Evolutionary conservation across 2,113 vertebrate species (phyloP).

Genomic region (Ceyx melanurus): DNA sequence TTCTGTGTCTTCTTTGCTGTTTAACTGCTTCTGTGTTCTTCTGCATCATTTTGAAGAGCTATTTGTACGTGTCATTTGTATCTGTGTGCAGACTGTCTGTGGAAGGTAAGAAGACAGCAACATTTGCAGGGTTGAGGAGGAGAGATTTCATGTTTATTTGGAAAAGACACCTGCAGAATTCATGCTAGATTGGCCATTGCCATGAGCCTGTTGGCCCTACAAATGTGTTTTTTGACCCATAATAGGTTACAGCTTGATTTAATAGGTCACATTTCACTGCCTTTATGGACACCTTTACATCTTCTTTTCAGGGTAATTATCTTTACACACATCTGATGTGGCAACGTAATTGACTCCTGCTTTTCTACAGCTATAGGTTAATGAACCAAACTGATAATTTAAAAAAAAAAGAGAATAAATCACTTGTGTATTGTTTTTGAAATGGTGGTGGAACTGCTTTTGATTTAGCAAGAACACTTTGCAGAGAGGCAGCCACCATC

Average conservation of each 20-base stretch:
- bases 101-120: not conserved
- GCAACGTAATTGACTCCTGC: slow-evolving; percentile 76
- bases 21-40: not conserved
- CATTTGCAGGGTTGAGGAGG: slow-evolving; percentile 9
- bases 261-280: slow-evolving; percentile 81
- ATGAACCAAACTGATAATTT: slow-evolving; percentile 74
- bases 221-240: slow-evolving; percentile 80
- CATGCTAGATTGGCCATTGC: slow-evolving; percentile 72
- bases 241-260: slow-evolving; percentile 79
- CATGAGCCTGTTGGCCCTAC: slow-evolving; percentile 69
- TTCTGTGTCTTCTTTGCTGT: not conserved
- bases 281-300: slow-evolving; percentile 78
- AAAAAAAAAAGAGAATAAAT: slow-evolving; percentile 64
- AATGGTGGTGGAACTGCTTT: slow-evolving; percentile 47
- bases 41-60: not conserved
- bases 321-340: slow-evolving; percentile 76
- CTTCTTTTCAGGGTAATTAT: slow-evolving; percentile 80
- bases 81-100: not conserved
- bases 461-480: slow-evolving; percentile 54
- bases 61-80: not conserved
- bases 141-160: slow-evolving; percentile 59
- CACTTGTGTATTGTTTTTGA: slow-evolving; percentile 70
- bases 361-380: slow-evolving; percentile 75
- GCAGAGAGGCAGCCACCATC: slow-evolving; percentile 56
- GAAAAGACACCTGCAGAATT: slow-evolving; percentile 76